These are phyloP conservation scores for Willowsia nigromaculata DNA, from an alignment of 2,888 invertebrate species.

Conservation along the genomic window DNA sequence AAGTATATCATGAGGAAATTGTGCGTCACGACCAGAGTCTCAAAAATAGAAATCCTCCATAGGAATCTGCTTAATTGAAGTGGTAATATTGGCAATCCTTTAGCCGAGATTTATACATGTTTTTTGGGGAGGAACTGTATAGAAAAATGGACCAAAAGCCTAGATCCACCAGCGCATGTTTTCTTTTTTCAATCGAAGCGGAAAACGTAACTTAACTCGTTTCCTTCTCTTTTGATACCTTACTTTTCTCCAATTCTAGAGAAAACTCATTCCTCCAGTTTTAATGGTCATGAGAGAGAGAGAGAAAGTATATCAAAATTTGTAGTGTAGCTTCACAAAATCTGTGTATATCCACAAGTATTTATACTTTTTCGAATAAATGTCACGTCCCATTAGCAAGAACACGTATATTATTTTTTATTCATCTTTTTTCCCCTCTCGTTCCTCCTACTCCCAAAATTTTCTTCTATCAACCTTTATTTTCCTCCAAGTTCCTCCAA, in stretches of 20 bases:
- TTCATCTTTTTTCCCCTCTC: not conserved
- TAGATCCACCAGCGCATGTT: not conserved
- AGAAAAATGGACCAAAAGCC: not conserved
- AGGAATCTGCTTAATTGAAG: not conserved
- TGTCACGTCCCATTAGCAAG: not conserved
- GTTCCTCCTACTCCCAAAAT: not conserved
- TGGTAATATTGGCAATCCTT: not conserved
- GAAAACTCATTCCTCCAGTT: not conserved
- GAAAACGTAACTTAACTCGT: not conserved
- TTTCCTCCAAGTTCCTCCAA: not conserved
- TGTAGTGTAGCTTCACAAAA: too few species aligned
- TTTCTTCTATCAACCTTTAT: not conserved
- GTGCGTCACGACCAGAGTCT: not conserved
- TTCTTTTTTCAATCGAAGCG: not conserved
- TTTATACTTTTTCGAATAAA: conserved; percentile 10
- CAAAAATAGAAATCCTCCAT: not conserved
- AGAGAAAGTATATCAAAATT: too few species aligned
- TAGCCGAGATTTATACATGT: too few species aligned
- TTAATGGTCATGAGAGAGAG: not conserved
- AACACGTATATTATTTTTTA: not conserved
- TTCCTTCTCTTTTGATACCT: not conserved
- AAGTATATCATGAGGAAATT: not conserved
- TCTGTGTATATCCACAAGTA: not conserved
- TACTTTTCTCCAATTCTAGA: not conserved
- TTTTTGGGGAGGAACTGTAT: too few species aligned